Base-by-base conservation (phyloP, 2,113 vertebrate genomes). In the Madoqua kirkii region DNA sequence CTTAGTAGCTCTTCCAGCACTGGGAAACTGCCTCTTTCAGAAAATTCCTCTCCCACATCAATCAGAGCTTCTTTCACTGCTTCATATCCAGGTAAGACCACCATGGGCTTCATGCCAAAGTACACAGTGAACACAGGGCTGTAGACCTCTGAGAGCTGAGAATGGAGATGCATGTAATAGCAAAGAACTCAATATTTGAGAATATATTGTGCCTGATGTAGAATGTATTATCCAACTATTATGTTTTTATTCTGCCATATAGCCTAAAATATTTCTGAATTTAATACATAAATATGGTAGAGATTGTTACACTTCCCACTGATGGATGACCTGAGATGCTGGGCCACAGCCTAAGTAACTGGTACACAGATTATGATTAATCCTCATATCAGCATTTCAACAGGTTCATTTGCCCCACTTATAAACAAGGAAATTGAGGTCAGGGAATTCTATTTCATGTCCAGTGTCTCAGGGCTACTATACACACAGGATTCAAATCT, bases 21-120 rank as follows among this genome's bases (percentile, higher is more conserved):
- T 64, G 98, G 98, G 8, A 98, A 92, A 15, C 0, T 29, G 31
- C 98, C 98, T 98, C 99, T 98, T 94, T 98, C 98, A 12, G 98
- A 98, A 98, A 99, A 99, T 29, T 92, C 90, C 33, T 99, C 98
- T 57, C 97, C 98, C 13, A 97, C 96, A 62, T 99, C 98, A 55
- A 98, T 36, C 60, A 99, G 96, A 16, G 98, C 98, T 97, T 99
- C 99, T 91, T 98, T 99, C 45, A 99, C 57, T 8, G 6, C 98
- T 23, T 99, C 97, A 48, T 98, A 98, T 9, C 98, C 99, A 86
- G 95, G 94, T 1, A 99, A 87, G 10, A 99, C 98, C 87, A 99
- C 98, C 45, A 50, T 0, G n/a, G 98, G 98, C 43, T 52, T n/a
- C 67, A 60, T 76, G 45, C 98, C 98, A 21, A 99, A 87, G 52